A percentile compares a stretch with the other conserved stretches of the same genome.
phyloP scores from a whole-genome alignment of 1,140 invertebrate species.

The Magallana angulata region DNA sequence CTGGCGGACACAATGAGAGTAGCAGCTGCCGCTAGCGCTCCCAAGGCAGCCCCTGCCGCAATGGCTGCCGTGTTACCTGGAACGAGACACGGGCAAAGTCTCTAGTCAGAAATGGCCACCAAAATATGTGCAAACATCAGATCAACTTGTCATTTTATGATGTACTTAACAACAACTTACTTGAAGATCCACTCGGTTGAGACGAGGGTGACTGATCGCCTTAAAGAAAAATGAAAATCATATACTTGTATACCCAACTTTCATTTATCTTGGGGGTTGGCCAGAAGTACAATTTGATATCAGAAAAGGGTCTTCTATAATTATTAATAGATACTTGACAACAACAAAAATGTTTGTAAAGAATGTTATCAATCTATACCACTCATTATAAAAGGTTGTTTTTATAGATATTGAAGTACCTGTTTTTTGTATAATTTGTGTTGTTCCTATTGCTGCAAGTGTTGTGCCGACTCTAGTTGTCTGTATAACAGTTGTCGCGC shows the following conservation, averaged over 20 bases:
- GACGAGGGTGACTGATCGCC: background rate
- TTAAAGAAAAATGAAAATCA: background rate
- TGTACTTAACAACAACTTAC: background rate
- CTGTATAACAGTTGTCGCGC: background rate
- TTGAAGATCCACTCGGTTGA: background rate
- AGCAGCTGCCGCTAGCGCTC: background rate
- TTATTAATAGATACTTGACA: too few species aligned
- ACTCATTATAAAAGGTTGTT: too few species aligned
- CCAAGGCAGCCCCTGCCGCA: background rate
- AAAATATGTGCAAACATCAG: background rate
- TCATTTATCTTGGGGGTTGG: too few species aligned
- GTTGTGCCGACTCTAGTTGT: background rate
- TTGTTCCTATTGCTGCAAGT: background rate
- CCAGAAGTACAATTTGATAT: too few species aligned
- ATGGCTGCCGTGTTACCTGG: slow-evolving; percentile 33
- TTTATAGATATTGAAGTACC: background rate
- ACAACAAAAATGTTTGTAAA: too few species aligned
- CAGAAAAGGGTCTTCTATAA: too few species aligned
- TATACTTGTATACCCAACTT: too few species aligned
- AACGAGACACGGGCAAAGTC: background rate
- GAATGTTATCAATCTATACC: too few species aligned
- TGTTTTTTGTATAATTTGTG: background rate
- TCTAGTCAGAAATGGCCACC: too few species aligned
- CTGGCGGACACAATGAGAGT: background rate
- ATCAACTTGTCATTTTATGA: background rate